These are phyloP conservation scores for Yponomeuta plumbellus DNA, from an alignment of 2,888 invertebrate species.

Conservation along the genomic window DNA sequence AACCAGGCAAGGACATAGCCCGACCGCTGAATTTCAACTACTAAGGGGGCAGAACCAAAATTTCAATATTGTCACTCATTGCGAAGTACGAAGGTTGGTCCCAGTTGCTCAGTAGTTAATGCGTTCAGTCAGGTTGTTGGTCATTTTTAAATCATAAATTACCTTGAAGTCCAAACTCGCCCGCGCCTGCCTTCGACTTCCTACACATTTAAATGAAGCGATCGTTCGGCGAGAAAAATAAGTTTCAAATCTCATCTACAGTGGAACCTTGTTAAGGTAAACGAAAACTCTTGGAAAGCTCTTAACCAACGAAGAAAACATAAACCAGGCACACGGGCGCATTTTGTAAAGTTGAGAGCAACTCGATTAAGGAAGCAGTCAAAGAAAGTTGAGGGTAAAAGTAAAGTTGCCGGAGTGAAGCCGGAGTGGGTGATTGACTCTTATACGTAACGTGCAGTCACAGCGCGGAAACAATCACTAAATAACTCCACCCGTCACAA, in stretches of 20 bases:
- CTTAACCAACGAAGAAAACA: conserved; percentile 61
- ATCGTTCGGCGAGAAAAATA: conserved; percentile 22
- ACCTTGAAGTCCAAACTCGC: conserved; percentile 12
- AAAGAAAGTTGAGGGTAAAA: conserved; percentile 46
- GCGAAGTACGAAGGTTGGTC: too few species aligned
- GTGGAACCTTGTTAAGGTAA: conserved; percentile 48
- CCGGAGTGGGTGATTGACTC: conserved; percentile 49
- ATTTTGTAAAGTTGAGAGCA: conserved; percentile 64
- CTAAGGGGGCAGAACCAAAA: too few species aligned
- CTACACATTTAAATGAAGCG: conserved; percentile 23
- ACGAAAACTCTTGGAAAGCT: conserved; percentile 60
- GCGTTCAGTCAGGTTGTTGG: too few species aligned
- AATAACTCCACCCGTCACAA: background rate
- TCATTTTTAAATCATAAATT: background rate
- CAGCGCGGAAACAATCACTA: conserved; percentile 13
- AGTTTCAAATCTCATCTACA: conserved; percentile 32
- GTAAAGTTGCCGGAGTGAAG: conserved; percentile 35
- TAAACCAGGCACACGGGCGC: conserved; percentile 62
- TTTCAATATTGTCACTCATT: too few species aligned
- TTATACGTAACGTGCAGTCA: conserved; percentile 21
- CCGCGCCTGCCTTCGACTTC: conserved; percentile 15
- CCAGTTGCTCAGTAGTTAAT: too few species aligned
- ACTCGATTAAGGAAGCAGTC: conserved; percentile 63
- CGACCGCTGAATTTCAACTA: too few species aligned
- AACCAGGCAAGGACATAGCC: too few species aligned